Evolutionary conservation across 2,113 vertebrate genomes (phyloP).

Genomic region (Megaptera novaeangliae): DNA sequence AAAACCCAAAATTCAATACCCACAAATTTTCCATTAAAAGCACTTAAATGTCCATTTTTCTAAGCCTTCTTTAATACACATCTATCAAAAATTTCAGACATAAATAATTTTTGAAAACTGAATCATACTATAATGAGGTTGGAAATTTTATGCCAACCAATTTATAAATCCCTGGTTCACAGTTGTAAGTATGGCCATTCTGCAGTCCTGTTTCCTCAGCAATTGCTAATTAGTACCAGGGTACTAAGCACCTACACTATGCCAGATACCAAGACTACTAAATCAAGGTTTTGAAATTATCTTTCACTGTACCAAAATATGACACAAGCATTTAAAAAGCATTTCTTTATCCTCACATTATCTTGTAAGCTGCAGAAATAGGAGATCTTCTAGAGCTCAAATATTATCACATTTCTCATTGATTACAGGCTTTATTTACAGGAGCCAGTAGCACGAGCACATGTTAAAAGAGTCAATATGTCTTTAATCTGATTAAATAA

Average conservation of each 20-base stretch:
- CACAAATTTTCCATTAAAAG: neutral
- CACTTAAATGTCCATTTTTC: neutral
- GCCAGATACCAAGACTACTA: neutral
- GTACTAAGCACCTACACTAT: neutral
- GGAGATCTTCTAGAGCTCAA: neutral
- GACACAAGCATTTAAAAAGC: neutral
- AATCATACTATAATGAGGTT: neutral
- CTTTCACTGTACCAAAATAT: neutral
- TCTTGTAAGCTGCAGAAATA: neutral
- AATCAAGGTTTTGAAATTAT: neutral
- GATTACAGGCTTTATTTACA: neutral
- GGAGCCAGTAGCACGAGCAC: neutral
- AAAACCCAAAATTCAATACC: neutral
- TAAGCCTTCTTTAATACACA: neutral
- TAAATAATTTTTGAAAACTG: slow-evolving; percentile 9
- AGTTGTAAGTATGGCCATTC: neutral
- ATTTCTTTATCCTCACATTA: neutral
- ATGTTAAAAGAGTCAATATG: neutral
- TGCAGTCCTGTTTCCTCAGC: neutral
- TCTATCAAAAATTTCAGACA: neutral
- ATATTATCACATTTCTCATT: neutral
- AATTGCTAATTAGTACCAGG: neutral
- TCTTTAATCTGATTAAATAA: slow-evolving; percentile 12
- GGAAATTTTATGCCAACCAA: neutral
- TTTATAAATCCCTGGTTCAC: neutral